Evolutionary conservation across 2,113 vertebrate genomes (phyloP).

Genomic region (Stercorarius parasiticus): DNA sequence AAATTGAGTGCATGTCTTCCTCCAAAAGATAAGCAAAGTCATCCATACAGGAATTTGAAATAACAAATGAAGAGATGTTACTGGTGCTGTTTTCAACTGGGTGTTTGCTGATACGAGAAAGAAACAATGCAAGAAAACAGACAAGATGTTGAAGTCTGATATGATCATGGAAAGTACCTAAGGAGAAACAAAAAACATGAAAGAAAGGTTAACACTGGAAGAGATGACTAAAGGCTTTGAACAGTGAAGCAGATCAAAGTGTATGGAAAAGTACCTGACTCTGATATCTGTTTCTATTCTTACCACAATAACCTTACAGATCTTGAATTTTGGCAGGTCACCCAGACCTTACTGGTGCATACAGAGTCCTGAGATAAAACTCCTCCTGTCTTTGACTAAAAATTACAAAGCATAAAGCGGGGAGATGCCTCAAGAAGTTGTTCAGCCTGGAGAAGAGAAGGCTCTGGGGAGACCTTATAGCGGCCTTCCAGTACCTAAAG

Average conservation of each 20-base stretch:
- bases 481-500: no score
- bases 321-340: constrained; percentile 38
- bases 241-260: constrained; percentile 6
- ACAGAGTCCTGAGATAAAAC: neutral
- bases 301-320: neutral
- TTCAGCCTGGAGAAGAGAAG: no score
- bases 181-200: neutral
- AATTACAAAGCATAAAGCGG: neutral
- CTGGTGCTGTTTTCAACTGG: neutral
- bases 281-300: neutral
- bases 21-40: neutral
- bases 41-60: neutral
- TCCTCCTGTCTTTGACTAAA: neutral
- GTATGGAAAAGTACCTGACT: neutral
- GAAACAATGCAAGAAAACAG: neutral
- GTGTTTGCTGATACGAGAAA: neutral
- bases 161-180: neutral
- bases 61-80: neutral
- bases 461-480: no score
- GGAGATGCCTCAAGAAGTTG: neutral
- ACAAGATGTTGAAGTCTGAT: neutral
- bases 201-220: neutral
- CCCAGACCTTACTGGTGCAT: neutral
- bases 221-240: neutral
- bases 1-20: neutral